Conservation (phyloP, 2,113 vertebrate genomes). For the Phaetusa simplex region DNA sequence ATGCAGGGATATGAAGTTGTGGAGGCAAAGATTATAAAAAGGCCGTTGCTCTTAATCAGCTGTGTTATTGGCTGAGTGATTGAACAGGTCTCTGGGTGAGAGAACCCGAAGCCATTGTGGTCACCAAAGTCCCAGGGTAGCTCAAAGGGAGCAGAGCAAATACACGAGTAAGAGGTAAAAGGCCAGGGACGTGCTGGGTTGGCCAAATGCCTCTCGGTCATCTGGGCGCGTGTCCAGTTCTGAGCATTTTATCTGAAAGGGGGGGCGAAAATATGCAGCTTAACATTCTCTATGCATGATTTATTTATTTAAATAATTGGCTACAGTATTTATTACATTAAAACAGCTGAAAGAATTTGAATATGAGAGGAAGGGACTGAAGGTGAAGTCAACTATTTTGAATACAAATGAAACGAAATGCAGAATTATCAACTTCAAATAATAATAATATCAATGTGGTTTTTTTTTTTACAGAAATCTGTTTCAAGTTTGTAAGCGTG, state of each 20-base stretch:
- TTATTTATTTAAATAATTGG: neutral
- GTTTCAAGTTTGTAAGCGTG: neutral
- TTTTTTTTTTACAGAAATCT: neutral
- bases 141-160: neutral
- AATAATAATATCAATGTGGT: neutral
- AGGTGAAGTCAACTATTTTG: neutral
- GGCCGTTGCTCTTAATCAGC: neutral
- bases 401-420: neutral
- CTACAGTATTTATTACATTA: neutral
- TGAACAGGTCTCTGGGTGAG: neutral
- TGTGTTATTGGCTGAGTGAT: neutral
- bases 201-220: neutral
- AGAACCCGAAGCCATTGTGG: neutral
- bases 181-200: neutral
- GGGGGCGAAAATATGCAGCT: neutral
- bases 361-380: neutral
- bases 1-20: neutral
- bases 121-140: neutral
- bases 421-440: neutral
- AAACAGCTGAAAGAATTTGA: neutral
- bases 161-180: neutral
- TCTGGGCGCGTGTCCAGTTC: neutral
- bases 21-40: neutral
- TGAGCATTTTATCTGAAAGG: neutral
- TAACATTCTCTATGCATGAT: accelerated